These are phyloP conservation scores for Indicator maculatus DNA, from an alignment of 2,113 vertebrate species.

Conservation along the genomic window DNA sequence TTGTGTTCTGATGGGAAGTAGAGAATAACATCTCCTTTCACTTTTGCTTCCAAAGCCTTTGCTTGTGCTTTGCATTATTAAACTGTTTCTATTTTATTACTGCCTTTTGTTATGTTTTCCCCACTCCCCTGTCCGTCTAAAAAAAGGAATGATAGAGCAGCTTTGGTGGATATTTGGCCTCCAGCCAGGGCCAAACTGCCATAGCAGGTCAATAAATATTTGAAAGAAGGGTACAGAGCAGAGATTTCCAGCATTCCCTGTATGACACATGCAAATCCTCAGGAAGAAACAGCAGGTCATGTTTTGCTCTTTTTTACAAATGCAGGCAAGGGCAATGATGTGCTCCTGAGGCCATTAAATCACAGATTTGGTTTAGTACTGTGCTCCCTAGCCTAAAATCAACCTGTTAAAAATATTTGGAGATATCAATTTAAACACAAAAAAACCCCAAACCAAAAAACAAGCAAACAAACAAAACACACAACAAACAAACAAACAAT, in stretches of 20 bases:
- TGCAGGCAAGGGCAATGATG: rapidly evolving
- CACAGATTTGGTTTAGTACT: background rate
- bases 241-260: background rate
- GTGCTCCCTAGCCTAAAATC: background rate
- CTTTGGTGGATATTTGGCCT: too few species aligned
- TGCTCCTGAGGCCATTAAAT: background rate
- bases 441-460: too few species aligned
- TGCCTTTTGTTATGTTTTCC: too few species aligned
- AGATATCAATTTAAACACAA: background rate
- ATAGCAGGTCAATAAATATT: background rate
- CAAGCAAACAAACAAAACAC: too few species aligned
- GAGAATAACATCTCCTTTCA: too few species aligned
- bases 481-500: background rate
- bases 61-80: too few species aligned
- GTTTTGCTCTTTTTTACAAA: background rate
- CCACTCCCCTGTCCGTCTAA: too few species aligned
- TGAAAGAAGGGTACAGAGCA: background rate
- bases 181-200: too few species aligned
- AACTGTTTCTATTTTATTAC: too few species aligned
- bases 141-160: too few species aligned
- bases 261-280: rapidly evolving
- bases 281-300: background rate
- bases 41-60: too few species aligned
- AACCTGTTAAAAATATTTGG: background rate
- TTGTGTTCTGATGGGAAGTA: too few species aligned